Conservation (phyloP, 92 coral and sea anemone genomes). For the Galaxea fascicularis region DNA sequence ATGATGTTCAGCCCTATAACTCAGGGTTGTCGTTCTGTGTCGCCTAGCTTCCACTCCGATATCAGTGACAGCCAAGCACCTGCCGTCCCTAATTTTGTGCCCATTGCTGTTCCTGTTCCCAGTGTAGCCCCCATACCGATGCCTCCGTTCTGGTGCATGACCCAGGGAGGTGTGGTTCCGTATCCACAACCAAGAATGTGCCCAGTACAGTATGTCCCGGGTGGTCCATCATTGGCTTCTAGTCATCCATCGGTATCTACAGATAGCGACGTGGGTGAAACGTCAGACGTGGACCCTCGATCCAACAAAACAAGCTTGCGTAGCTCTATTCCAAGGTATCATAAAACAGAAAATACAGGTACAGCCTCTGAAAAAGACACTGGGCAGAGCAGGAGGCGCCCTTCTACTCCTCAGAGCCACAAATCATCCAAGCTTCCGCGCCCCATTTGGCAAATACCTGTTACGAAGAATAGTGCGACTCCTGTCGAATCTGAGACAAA, state of each 20-base stretch:
- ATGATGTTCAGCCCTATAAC: constrained; percentile 80
- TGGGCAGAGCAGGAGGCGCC: constrained; percentile 21
- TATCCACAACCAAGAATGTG: constrained; percentile 68
- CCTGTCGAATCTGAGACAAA: neutral
- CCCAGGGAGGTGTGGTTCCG: constrained; percentile 74
- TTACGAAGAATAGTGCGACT: constrained; percentile 22
- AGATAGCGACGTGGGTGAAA: constrained; percentile 12
- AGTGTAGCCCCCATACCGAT: constrained; percentile 57
- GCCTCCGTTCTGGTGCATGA: constrained; percentile 88
- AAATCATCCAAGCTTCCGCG: constrained; percentile 76
- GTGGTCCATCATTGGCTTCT: constrained; percentile 37
- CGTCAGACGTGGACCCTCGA: constrained; percentile 3
- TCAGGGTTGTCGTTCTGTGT: constrained; percentile 71
- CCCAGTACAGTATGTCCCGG: constrained; percentile 54
- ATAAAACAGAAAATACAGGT: constrained; percentile 7
- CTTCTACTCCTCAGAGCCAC: constrained; percentile 13
- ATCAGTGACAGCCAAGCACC: constrained; percentile 34
- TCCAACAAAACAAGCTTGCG: neutral
- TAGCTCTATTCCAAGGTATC: constrained; percentile 1
- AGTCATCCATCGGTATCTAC: constrained; percentile 27
- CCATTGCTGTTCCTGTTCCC: constrained; percentile 80
- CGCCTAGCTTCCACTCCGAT: constrained; percentile 31
- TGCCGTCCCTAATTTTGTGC: constrained; percentile 62
- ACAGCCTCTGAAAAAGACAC: neutral
- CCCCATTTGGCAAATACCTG: constrained; percentile 71